A percentile compares a stretch with the other conserved stretches of the same genome.
Evolutionary conservation across 2,888 invertebrate species (phyloP).

Genomic region (Oxyscelio sp.): DNA sequence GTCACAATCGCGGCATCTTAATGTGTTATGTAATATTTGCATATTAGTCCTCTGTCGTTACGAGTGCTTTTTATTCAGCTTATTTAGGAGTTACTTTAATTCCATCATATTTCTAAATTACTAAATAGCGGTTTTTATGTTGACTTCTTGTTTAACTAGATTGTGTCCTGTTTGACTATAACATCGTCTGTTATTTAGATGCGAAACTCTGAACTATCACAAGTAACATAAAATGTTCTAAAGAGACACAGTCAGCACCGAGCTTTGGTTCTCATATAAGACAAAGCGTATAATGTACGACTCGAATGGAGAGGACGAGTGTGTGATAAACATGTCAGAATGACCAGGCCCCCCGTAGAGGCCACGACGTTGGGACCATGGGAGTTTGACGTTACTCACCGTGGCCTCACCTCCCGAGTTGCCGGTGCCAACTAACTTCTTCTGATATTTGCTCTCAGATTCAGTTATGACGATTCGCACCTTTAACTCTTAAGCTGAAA

Average conservation of each 20-base stretch:
- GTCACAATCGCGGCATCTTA: constrained; percentile 82
- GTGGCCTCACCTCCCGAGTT: constrained; percentile 78
- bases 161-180: constrained; percentile 32
- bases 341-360: constrained; percentile 86
- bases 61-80: constrained; percentile 15
- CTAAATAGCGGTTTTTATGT: not conserved
- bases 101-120: constrained; percentile 3
- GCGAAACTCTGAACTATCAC: constrained; percentile 79
- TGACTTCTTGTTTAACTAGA: not conserved
- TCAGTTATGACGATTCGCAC: constrained; percentile 75
- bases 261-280: constrained; percentile 76
- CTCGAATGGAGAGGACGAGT: constrained; percentile 84
- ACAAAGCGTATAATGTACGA: constrained; percentile 84
- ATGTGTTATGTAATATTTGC: constrained; percentile 82
- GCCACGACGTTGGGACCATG: constrained; percentile 82
- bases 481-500: constrained; percentile 62
- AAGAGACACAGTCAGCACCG: constrained; percentile 65
- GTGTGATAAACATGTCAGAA: constrained; percentile 88
- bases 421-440: constrained; percentile 70
- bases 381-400: constrained; percentile 84
- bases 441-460: constrained; percentile 72
- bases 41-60: constrained; percentile 75
- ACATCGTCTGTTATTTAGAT: constrained; percentile 70
- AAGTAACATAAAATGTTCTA: constrained; percentile 82
- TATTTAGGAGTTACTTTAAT: not conserved